A percentile compares a stretch with the other conserved stretches of the same genome.
phyloP scores from a whole-genome alignment of 2,797 vertebrate genomes.

The Sarcophilus harrisii region DNA sequence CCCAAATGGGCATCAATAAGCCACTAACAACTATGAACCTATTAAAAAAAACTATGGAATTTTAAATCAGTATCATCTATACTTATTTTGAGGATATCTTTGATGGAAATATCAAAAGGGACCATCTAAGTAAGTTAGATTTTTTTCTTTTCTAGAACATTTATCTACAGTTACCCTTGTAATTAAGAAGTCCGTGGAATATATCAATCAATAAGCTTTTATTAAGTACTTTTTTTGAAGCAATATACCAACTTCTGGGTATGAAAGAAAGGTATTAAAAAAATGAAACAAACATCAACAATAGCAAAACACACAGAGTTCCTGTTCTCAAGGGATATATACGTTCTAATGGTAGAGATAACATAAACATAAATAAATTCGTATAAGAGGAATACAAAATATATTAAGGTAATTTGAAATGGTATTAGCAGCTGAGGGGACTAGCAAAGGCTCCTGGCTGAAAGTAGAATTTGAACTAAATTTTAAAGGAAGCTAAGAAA shows the following conservation, averaged over 20 bases:
- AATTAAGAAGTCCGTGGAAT: not conserved
- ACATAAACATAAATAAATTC: not conserved
- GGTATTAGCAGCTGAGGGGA: not conserved
- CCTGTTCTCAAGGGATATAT: not conserved
- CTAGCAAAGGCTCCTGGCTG: not conserved
- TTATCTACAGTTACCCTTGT: not conserved
- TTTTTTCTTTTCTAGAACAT: not conserved
- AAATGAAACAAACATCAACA: not conserved
- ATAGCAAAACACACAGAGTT: not conserved
- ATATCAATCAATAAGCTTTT: not conserved
- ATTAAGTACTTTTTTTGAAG: not conserved
- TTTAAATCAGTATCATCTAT: not conserved
- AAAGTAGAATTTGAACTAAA: not conserved
- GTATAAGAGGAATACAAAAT: not conserved
- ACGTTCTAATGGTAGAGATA: not conserved
- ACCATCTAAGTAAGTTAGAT: not conserved
- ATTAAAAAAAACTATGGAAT: not conserved
- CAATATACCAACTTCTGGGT: not conserved
- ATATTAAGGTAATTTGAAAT: not conserved
- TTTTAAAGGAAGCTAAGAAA: not conserved
- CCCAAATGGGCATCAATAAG: not conserved
- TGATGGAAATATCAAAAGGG: not conserved
- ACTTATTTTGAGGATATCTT: not conserved
- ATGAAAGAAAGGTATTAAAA: not conserved
- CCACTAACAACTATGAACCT: not conserved